Evolutionary conservation across 2,113 vertebrate genomes (phyloP).

Genomic region (Chionodraco myersi): DNA sequence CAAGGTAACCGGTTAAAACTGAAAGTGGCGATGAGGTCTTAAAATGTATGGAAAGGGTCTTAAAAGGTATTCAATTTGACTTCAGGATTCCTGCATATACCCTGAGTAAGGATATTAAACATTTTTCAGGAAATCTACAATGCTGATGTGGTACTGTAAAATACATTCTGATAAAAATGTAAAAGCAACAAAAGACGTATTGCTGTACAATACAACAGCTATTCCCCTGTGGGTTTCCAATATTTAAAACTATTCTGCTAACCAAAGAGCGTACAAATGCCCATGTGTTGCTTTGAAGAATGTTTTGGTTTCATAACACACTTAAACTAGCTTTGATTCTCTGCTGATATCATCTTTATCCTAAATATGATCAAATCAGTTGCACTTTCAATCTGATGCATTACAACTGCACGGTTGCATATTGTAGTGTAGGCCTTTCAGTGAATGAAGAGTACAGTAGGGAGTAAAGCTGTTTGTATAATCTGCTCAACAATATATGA

Average conservation of each 20-base stretch:
- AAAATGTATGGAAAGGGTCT: too few relatives aligned
- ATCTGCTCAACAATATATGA: constrained; percentile 26
- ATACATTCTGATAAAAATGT: not conserved
- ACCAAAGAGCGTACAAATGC: not conserved
- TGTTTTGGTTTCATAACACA: constrained; percentile 18
- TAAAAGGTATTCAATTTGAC: too few relatives aligned
- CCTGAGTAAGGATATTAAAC: not conserved
- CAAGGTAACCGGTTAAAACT: too few relatives aligned
- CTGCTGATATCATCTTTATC: not conserved
- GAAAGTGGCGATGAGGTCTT: too few relatives aligned
- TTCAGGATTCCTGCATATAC: too few relatives aligned
- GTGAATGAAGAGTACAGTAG: constrained; percentile 3
- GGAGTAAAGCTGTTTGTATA: constrained; percentile 22
- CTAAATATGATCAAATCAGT: constrained; percentile 1
- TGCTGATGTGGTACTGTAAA: not conserved
- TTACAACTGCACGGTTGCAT: not conserved
- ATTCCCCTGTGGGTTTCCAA: not conserved
- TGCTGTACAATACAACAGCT: too few relatives aligned
- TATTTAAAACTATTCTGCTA: not conserved
- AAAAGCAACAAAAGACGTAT: not conserved
- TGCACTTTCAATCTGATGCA: constrained; percentile 14
- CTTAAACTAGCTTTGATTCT: not conserved
- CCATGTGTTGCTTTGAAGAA: not conserved
- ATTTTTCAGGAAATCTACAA: not conserved
- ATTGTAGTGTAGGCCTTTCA: not conserved